These are phyloP conservation scores for Hydrozoanthus gracilis DNA, from an alignment of 92 coral and sea anemone genomes.

Conservation along the genomic window DNA sequence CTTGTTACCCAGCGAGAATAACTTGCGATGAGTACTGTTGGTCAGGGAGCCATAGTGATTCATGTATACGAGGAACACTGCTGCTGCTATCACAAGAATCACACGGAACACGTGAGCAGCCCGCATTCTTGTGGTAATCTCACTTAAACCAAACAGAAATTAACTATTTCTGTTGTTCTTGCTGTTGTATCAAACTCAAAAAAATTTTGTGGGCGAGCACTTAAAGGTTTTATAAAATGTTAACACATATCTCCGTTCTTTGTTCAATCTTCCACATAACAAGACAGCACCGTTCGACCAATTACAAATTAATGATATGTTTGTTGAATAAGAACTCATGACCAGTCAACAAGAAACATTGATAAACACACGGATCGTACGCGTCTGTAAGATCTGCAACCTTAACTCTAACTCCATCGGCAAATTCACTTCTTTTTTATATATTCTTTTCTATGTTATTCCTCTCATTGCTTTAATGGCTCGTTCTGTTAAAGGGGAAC, in stretches of 20 bases:
- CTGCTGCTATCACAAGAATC: slow-evolving; percentile 3
- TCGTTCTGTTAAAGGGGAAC: too few species aligned
- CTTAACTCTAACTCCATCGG: too few species aligned
- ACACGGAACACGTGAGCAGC: slow-evolving; percentile 19
- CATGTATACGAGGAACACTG: slow-evolving; percentile 5
- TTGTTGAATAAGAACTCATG: background rate
- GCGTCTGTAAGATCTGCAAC: background rate
- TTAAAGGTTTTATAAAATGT: background rate
- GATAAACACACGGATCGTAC: too few species aligned
- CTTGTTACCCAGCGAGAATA: background rate
- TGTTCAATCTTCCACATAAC: too few species aligned
- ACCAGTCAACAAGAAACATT: background rate
- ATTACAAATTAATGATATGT: background rate
- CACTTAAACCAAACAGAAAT: background rate
- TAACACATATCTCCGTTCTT: too few species aligned
- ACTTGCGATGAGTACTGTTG: background rate
- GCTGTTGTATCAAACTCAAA: background rate
- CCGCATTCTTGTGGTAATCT: background rate
- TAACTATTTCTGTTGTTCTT: background rate
- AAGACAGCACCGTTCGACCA: background rate
- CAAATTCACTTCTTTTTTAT: too few species aligned
- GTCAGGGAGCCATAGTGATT: slow-evolving; percentile 10
- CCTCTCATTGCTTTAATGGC: too few species aligned
- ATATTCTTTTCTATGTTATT: too few species aligned
- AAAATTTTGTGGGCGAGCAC: background rate